Evolutionary conservation across 2,888 invertebrate species (phyloP).

Genomic region (Acanthosepion esculentum): DNA sequence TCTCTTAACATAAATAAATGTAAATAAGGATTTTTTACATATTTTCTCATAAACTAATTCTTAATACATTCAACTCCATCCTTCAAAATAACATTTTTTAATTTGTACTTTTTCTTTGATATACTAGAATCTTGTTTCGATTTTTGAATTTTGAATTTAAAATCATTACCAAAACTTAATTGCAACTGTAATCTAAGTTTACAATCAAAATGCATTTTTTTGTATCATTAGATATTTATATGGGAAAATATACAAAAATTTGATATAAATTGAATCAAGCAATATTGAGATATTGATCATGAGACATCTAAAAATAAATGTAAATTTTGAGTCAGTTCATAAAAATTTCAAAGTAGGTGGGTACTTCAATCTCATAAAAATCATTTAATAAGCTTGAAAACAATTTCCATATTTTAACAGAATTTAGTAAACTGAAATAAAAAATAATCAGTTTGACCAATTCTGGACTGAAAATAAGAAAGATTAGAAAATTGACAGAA

Average conservation of each 20-base stretch:
- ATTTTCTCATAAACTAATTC: background rate
- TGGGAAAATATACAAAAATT: background rate
- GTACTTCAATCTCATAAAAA: conserved; percentile 21
- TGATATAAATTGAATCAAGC: background rate
- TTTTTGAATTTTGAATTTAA: background rate
- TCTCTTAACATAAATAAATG: background rate
- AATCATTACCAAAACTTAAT: background rate
- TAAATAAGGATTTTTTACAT: too few species aligned
- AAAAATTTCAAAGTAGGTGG: background rate
- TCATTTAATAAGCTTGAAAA: conserved; percentile 33
- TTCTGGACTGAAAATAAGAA: background rate
- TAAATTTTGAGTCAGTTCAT: background rate
- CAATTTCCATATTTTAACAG: background rate
- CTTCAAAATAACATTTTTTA: background rate
- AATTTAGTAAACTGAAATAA: conserved; percentile 33
- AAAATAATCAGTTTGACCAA: background rate
- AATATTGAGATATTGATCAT: background rate
- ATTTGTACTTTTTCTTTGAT: background rate
- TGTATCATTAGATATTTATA: background rate
- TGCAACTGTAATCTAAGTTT: background rate
- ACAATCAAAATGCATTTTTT: background rate
- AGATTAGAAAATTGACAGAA: background rate
- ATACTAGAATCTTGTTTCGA: background rate
- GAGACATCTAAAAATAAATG: background rate
- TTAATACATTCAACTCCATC: background rate